Evolutionary conservation across 2,113 vertebrate genomes (phyloP), one percentile per base, ranked within the genome.

Genomic region (Cricetomys ansorgei): DNA sequence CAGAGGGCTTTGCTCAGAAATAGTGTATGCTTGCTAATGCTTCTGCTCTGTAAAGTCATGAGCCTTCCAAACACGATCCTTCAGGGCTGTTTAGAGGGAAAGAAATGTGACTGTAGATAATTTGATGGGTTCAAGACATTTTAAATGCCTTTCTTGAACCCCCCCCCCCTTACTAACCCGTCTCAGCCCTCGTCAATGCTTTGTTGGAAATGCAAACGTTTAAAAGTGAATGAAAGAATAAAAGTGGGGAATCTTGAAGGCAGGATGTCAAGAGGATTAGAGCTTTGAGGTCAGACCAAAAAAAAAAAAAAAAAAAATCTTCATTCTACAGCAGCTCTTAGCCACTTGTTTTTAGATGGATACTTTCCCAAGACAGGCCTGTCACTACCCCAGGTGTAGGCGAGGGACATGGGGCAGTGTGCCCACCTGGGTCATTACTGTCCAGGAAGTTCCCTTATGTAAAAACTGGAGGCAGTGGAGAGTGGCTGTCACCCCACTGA

Each of bases 171-270:
- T 57, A 45, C 80, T 43, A 92, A 50, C 1, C 19, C 27, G 73
- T 84, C 62, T 19, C 55, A 43, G 48, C 62, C 81, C 75, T 3
- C 3, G 29, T 16, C 55, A 29, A 57, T 21, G 43, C 80, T 75
- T 93, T 87, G 45, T 67, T 25, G 95, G 67, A 67, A 91, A 85
- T 88, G 67, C 67, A 89, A 37, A 81, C 90, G 27, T 31, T 64
- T 50, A 59, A 67, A 50, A n/a, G 43, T 31, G 64, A 59, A 79
- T 69, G 67, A 43, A 62, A 57, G 59, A 80, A 40, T 40, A 69
- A 70, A 79, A 27, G 19, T 29, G 65, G 7, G 27, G 31, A 29
- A 21, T 87, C 16, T 53, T n/a, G 23, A 69, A 76, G 79, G 21
- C 40, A 40, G 76, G 69, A 0, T 89, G 6, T 50, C 29, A 21